These are phyloP conservation scores for Perodicticus potto DNA, from an alignment of 2,797 vertebrate species.

Conservation along the genomic window DNA sequence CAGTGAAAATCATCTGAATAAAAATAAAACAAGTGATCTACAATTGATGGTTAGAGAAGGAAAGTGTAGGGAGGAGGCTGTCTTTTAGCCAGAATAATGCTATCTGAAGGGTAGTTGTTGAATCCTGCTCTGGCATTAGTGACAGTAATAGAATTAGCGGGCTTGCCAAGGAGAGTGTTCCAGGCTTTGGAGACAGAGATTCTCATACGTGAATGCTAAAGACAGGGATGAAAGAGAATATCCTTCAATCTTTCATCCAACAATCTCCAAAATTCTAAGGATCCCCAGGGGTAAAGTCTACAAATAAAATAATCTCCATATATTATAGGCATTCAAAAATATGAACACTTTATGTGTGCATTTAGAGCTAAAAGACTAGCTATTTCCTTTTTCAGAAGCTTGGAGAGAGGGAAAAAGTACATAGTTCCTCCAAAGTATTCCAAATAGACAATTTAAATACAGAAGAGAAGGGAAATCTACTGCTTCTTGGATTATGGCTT, in stretches of 20 bases:
- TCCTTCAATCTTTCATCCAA: neutral
- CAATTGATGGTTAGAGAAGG: neutral
- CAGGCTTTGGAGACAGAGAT: neutral
- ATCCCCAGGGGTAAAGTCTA: neutral
- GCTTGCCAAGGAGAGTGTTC: neutral
- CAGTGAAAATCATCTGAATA: neutral
- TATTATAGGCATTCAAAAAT: slow-evolving; percentile 35
- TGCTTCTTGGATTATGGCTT: neutral
- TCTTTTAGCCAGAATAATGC: neutral
- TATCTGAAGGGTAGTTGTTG: neutral
- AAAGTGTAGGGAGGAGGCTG: neutral
- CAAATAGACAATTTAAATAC: slow-evolving; percentile 18
- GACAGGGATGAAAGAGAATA: neutral
- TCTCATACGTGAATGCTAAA: neutral
- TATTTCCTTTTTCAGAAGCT: neutral
- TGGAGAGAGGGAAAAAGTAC: neutral
- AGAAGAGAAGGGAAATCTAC: neutral
- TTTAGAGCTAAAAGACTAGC: neutral
- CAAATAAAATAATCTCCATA: slow-evolving; percentile 4
- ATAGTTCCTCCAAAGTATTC: neutral
- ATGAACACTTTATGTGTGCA: neutral
- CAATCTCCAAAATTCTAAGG: slow-evolving; percentile 20
- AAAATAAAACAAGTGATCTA: neutral
- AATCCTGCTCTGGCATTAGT: neutral
- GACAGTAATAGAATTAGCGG: neutral